Evolutionary conservation across 2,888 invertebrate species (phyloP), one percentile per base, ranked within the genome.

Genomic region (Unio pictorum): DNA sequence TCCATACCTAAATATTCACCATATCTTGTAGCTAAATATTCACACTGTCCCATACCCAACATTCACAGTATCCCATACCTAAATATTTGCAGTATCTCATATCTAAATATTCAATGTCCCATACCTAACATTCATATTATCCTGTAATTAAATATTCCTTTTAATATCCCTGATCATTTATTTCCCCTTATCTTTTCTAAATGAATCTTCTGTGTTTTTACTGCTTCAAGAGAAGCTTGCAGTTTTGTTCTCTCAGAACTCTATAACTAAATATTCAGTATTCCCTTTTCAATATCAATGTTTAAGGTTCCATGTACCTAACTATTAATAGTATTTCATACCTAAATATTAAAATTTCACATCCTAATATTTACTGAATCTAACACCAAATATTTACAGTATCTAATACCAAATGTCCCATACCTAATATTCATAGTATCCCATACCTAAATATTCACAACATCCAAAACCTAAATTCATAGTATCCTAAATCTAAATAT

Each of bases 141-240:
- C 45, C 45, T 0, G 3, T 11, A 45, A 1, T 0, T 45, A 45
- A 11, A 45, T 45, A 8, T 58, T 58, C n/a, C 7, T 7, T 4
- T 7, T 58, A n/a, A 58, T 23, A 58, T 6, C 8, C 23, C 94
- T 3, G 71, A 28, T 20, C 66, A 72, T 6, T 72, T 23, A 23
- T 73, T 69, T 77, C 76, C 60, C 64, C 71, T 58, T 75, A 75
- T 63, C 74, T 74, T 80, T 77, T 56, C 70, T 70, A 55, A 66
- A 69, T 59, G 83, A 82, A 3, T 85, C 83, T 15, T 69, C 71
- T 45, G 76, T 79, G 26, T 75, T 74, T 55, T 83, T 83, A 79
- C 87, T 88, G 78, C 87, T 85, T 62, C 85, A 75, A 20, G 87
- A 87, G n/a, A 87, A 87, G 30, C 85, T 78, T 0, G 85, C 83